Conservation (phyloP, 2,888 invertebrate genomes). For the Tenthredo notha region DNA sequence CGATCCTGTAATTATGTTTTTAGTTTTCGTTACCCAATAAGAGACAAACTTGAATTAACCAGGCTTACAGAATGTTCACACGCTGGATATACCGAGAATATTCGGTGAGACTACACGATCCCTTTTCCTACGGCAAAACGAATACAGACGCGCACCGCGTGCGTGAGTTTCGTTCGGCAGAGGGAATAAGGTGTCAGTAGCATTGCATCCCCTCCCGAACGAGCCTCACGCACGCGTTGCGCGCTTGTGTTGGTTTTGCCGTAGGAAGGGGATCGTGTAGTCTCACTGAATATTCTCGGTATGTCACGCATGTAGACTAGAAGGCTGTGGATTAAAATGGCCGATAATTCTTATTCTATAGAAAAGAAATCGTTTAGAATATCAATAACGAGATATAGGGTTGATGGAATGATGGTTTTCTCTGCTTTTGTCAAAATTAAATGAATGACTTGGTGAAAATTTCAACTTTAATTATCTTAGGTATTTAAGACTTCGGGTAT, state of each 20-base stretch:
- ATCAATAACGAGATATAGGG: background rate
- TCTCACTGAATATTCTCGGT: too few relatives aligned
- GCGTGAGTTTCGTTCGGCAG: too few relatives aligned
- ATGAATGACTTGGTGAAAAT: slow-evolving; percentile 33
- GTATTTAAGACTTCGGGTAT: background rate
- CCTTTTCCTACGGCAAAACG: too few relatives aligned
- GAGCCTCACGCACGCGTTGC: too few relatives aligned
- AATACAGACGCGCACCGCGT: too few relatives aligned
- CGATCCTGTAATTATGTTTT: slow-evolving; percentile 75
- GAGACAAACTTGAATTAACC: background rate
- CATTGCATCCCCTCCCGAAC: too few relatives aligned
- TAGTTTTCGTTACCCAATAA: background rate
- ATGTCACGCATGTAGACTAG: background rate
- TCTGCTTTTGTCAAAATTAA: slow-evolving; percentile 12
- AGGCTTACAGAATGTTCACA: too few relatives aligned
- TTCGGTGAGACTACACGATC: too few relatives aligned
- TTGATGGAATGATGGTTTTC: background rate
- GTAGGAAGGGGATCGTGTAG: too few relatives aligned
- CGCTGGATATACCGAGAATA: too few relatives aligned
- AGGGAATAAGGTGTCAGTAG: too few relatives aligned
- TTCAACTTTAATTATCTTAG: background rate
- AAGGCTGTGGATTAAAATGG: background rate
- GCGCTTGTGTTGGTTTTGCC: too few relatives aligned
- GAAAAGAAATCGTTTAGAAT: slow-evolving; percentile 44
- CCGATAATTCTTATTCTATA: background rate